Percentiles rank a stretch among this genome's conserved stretches.
Evolutionary conservation across 2,888 invertebrate genomes (phyloP).

Genomic region (Aleiodes alternator): DNA sequence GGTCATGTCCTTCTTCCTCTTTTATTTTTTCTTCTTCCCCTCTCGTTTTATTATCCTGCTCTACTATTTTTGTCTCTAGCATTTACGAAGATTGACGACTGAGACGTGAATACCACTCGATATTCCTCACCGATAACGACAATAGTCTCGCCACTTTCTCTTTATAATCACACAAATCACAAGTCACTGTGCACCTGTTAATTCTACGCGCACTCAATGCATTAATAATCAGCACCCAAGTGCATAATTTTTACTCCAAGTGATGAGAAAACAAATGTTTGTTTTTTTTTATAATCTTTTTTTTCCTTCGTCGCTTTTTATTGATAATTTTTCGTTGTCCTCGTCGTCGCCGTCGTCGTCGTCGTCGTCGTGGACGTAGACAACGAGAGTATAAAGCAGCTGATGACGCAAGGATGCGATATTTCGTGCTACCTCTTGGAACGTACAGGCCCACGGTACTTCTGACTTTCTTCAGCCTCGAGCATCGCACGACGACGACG

Average conservation of each 20-base stretch:
- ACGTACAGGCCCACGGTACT: conserved; percentile 54
- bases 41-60: conserved; percentile 31
- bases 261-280: not conserved
- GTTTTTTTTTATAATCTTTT: conserved; percentile 37
- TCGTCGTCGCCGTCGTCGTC: conserved; percentile 41
- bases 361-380: conserved; percentile 40
- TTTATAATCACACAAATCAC: conserved; percentile 34
- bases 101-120: conserved; percentile 25
- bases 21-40: conserved; percentile 22
- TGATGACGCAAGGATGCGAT: conserved; percentile 47
- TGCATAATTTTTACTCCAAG: conserved; percentile 29
- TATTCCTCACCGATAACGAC: conserved; percentile 26
- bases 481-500: conserved; percentile 55
- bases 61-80: conserved; percentile 16
- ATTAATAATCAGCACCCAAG: not conserved
- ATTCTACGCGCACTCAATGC: conserved; percentile 1
- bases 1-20: conserved; percentile 32
- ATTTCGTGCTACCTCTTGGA: conserved; percentile 57
- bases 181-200: conserved; percentile 1
- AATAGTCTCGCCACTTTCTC: conserved; percentile 21
- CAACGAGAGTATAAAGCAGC: conserved; percentile 41
- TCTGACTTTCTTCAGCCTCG: conserved; percentile 54
- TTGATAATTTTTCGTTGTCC: conserved; percentile 18
- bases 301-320: conserved; percentile 34
- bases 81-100: conserved; percentile 36